Evolutionary conservation across 2,888 invertebrate genomes (phyloP), one percentile per base, ranked within the genome.

Genomic region (Ligdia adustata): DNA sequence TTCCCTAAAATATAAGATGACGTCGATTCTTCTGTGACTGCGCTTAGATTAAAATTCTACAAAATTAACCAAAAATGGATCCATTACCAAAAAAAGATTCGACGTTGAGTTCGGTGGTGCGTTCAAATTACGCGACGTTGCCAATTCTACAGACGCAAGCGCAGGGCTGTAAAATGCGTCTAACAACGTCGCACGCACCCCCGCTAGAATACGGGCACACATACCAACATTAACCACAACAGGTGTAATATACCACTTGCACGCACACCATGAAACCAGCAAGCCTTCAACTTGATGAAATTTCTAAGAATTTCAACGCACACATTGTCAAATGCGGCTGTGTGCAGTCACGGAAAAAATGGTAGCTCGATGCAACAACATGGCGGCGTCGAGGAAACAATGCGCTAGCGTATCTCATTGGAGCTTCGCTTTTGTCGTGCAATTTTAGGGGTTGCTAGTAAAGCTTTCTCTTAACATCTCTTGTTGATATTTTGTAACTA

Each of bases 61-160:
- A n/a, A n/a, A n/a, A n/a, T n/a, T n/a, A n/a, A n/a, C n/a, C n/a
- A n/a, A n/a, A n/a, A n/a, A n/a, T n/a, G n/a, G n/a, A n/a, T n/a
- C n/a, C n/a, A n/a, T n/a, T n/a, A n/a, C n/a, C n/a, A n/a, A n/a
- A n/a, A n/a, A 38, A 28, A 14, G 7, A 16, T 4, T 1, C 20
- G 7, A 1, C 20, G 3, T 38, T 29, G 3, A 54, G 57, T 54
- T 49, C 49, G 49, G 52, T 62, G 49, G 27, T 49, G 67, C 69
- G 63, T 68, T 58, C 55, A 72, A 82, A 80, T 79, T 77, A 68
- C 66, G 85, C 85, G 86, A 81, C 84, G 88, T 87, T 87, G 88
- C 86, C 86, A 83, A 83, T 75, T 86, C 78, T 79, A 83, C 85
- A 62, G 62, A 43, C 63, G 63, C 68, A 64, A 69, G 42, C 62